Evolutionary conservation across 2,888 invertebrate species (phyloP), one percentile per base, ranked within the genome.

Genomic region (Acleris emargana): DNA sequence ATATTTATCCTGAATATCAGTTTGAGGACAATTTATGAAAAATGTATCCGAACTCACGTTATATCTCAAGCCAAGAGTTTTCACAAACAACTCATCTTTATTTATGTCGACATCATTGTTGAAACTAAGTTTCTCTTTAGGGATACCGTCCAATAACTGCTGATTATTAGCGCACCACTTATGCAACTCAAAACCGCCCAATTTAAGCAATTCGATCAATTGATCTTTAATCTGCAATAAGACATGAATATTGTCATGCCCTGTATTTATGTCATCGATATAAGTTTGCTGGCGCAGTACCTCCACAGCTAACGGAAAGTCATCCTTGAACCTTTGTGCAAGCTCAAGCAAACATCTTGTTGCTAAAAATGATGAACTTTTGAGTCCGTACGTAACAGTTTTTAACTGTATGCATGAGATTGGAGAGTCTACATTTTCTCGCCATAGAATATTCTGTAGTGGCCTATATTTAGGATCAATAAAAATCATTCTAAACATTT

Each of bases 281-380:
- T 51, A 28, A 6, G 52, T 59, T 11, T 67, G 67, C 20, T 54
- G 16, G 3, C 60, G 51, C 32, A 69, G 13, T 6, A 58, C 54
- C 6, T 54, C 54, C 13, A 16, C 54, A 7, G 54, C 54, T 4
- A 54, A 13, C 11, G 54, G 54, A 16, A 42, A 60, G 11, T 32
- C 17, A 17, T 52, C 17, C 52, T 45, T 13, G 17, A 16, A 51
- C 51, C 54, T 32, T 9, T 38, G 11, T 18, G 38, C 54, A 11
- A 54, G 16, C 13, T 54, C 54, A 13, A 54, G 32, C 17, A 54
- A 54, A 17, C 54, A 54, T 38, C 54, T 38, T 11, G 54, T 54
- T 2, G 54, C 38, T 18, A 42, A 42, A n/a, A 38, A 54, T 4
- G 38, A 38, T 18, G 54, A 54, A 42, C 54, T 54, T 38, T 54